These are phyloP conservation scores for Sebastes kiyomatsui DNA, from an alignment of 2,797 vertebrate genomes.

Conservation along the genomic window DNA sequence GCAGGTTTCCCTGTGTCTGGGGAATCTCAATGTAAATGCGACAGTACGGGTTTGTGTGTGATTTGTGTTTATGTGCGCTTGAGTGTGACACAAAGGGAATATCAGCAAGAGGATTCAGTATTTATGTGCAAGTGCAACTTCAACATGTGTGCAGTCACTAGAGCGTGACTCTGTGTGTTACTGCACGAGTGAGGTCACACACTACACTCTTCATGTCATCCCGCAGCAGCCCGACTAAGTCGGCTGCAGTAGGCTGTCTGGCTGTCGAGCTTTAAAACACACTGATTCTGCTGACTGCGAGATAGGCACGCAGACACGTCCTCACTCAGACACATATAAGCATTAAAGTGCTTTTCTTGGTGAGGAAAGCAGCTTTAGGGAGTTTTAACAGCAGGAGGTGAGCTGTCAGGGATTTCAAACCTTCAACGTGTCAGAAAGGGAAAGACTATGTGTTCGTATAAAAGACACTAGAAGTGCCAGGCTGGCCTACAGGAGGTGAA, in stretches of 20 bases:
- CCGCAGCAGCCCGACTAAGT: background rate
- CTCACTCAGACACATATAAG: constrained; percentile 30
- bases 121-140: background rate
- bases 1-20: constrained; percentile 13
- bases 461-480: constrained; percentile 14
- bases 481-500: constrained; percentile 34
- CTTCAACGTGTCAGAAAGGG: constrained; percentile 32
- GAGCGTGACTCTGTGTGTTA: background rate
- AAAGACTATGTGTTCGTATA: constrained; percentile 22
- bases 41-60: background rate
- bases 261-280: constrained; percentile 30
- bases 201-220: constrained; percentile 10
- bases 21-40: background rate
- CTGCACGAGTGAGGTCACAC: constrained; percentile 5
- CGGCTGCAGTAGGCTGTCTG: constrained; percentile 9
- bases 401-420: constrained; percentile 63
- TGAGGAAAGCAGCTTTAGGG: constrained; percentile 58
- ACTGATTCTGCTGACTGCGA: constrained; percentile 47
- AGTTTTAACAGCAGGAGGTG: constrained; percentile 59
- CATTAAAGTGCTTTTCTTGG: constrained; percentile 53
- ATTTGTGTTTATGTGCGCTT: background rate
- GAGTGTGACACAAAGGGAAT: background rate
- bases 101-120: background rate
- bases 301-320: constrained; percentile 18
- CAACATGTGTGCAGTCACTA: background rate